Base-by-base conservation (phyloP, 2,888 invertebrate genomes). In the Trichacis sp. region DNA sequence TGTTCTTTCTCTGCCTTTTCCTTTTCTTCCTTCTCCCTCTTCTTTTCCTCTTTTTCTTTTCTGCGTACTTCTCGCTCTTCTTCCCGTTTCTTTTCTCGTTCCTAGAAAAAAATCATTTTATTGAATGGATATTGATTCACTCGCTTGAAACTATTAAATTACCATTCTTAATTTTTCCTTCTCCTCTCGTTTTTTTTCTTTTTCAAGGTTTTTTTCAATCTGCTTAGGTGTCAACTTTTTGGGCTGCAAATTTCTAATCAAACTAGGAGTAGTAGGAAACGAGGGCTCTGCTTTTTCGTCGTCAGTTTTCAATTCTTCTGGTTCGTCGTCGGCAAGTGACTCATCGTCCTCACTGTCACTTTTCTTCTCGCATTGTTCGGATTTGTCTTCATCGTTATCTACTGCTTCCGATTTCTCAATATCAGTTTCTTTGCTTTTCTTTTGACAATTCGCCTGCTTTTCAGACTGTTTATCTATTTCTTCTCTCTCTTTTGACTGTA, bases 181-280 rank as follows among this genome's bases (percentile, higher is more conserved):
- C 72, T 89, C 88, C 70, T 88, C 88, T 40, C 83, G 87, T 76
- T 86, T 89, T 73, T 88, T 89, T 4, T 87, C 86, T 12, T 85
- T 87, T 76, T 89, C 88, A 45, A 88, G 60, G 76, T 87, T 88
- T 74, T 87, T 90, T 76, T 88, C 88, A 1, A 88, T 50, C 85
- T 85, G 85, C 64, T 81, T 85, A 0, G 85, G 85, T 9, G 86
- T 85, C 53, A 84, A 66, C 62, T 77, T 81, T 64, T 68, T 79
- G 8, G 55, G 51, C 49, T 71, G 76, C 12, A 2, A 5, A 30
- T 49, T 52, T 43, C 29, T 43, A 43, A 15, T 43, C 42, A 1
- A n/a, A 64, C 4, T 43, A n/a, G 43, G 19, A 4, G 43, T 43
- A 4, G 1, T 43, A 8, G 9, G 5, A 43, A 19, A 2, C 2